These are phyloP conservation scores for Diplosoma virens DNA, from an alignment of 23 tunicate genomes.

Conservation along the genomic window DNA sequence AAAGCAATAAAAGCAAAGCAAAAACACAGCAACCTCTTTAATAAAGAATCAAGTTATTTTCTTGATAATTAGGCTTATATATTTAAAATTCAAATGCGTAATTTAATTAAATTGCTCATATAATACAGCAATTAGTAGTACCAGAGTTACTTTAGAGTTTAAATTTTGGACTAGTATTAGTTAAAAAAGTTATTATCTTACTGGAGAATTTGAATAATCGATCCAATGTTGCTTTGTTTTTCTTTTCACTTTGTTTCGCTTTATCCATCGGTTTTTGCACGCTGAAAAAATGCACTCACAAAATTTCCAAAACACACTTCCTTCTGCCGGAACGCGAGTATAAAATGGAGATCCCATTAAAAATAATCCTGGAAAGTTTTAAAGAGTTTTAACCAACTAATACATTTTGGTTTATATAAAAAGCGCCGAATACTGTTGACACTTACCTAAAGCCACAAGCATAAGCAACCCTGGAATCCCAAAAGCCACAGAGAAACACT, in stretches of 20 bases:
- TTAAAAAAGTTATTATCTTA: too few relatives aligned
- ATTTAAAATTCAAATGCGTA: too few relatives aligned
- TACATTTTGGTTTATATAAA: background rate
- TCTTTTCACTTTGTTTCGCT: slow-evolving; percentile 20
- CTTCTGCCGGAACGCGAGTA: slow-evolving; percentile 23
- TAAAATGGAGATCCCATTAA: slow-evolving; percentile 54
- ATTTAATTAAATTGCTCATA: too few relatives aligned
- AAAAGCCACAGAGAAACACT: slow-evolving; percentile 90
- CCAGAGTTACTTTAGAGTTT: too few relatives aligned
- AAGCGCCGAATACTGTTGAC: background rate
- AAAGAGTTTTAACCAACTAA: background rate
- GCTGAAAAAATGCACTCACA: slow-evolving; percentile 77
- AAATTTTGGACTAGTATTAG: too few relatives aligned
- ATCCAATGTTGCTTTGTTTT: slow-evolving; percentile 54
- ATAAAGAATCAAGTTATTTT: too few relatives aligned
- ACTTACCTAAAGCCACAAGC: slow-evolving; percentile 71
- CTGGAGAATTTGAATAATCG: slow-evolving; percentile 72
- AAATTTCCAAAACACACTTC: slow-evolving; percentile 71
- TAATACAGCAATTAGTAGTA: too few relatives aligned
- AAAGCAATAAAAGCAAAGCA: too few relatives aligned
- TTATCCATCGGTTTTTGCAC: slow-evolving; percentile 55
- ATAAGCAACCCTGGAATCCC: slow-evolving; percentile 83
- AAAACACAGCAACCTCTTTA: too few relatives aligned
- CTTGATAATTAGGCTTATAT: too few relatives aligned
- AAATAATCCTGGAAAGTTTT: slow-evolving; percentile 27